Conservation (phyloP, 1,140 invertebrate genomes). For the Zeugodacus cucurbitae region DNA sequence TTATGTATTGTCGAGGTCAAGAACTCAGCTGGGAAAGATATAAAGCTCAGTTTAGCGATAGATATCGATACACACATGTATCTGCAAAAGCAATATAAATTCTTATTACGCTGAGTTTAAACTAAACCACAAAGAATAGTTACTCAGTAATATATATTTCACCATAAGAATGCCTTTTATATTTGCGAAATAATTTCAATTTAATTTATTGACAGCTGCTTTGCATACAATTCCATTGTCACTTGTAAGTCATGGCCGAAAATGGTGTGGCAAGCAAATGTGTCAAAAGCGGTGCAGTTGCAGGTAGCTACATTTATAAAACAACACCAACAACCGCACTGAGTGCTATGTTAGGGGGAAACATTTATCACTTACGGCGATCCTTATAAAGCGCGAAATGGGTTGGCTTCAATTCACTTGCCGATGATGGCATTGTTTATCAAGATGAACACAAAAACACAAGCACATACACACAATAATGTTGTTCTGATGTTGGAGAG, state of each 20-base stretch:
- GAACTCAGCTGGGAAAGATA: too few relatives aligned
- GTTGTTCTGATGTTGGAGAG: background rate
- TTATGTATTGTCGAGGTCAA: too few relatives aligned
- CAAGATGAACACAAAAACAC: background rate
- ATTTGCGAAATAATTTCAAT: background rate
- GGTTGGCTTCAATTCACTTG: background rate
- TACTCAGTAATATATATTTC: background rate
- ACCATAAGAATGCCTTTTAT: background rate
- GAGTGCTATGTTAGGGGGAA: background rate
- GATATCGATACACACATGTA: too few relatives aligned
- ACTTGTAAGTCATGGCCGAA: slow-evolving; percentile 17
- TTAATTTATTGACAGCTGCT: background rate
- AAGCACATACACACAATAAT: background rate
- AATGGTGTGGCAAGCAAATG: slow-evolving; percentile 29
- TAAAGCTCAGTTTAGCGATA: too few relatives aligned
- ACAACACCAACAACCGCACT: background rate
- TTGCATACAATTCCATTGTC: slow-evolving; percentile 35
- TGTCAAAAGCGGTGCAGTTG: slow-evolving; percentile 9
- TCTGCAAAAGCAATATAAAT: too few relatives aligned
- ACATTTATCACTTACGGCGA: slow-evolving; percentile 16
- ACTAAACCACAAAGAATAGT: background rate
- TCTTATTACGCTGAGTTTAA: too few relatives aligned
- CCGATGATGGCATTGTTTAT: background rate
- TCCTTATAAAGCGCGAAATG: slow-evolving; percentile 1
- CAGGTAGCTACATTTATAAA: background rate